Conservation (phyloP, 2,797 vertebrate species). For the Diceros bicornis region DNA sequence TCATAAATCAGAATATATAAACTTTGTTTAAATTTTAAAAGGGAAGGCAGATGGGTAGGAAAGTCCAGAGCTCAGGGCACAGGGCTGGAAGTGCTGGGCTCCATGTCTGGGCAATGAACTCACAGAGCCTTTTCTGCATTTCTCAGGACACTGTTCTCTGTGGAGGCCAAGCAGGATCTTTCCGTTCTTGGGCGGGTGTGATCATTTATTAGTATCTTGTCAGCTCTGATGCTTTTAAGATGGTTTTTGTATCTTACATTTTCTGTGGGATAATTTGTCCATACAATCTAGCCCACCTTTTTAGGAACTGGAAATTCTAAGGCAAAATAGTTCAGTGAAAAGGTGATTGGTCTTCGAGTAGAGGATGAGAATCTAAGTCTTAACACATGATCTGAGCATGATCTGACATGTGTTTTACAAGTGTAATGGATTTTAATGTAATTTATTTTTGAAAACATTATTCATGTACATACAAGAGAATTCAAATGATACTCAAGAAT, state of each 20-base stretch:
- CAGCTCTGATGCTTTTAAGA: background rate
- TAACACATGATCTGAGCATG: too few relatives aligned
- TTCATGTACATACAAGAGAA: background rate
- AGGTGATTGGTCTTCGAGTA: background rate
- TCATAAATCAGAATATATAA: background rate
- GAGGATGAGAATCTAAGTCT: background rate
- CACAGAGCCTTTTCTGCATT: background rate
- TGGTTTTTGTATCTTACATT: background rate
- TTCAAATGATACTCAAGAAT: background rate
- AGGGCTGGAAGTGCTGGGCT: background rate
- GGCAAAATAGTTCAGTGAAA: background rate
- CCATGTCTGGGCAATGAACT: background rate
- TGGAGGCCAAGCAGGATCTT: background rate
- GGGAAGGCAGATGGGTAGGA: background rate
- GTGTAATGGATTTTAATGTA: background rate
- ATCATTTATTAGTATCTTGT: background rate
- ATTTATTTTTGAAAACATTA: background rate
- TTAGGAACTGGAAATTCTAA: background rate
- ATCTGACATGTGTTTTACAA: background rate
- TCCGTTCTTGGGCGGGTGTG: too few relatives aligned
- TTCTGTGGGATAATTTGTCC: background rate
- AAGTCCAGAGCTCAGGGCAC: background rate
- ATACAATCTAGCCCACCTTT: too few relatives aligned
- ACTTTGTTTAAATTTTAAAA: background rate
- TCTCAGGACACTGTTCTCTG: background rate